These are phyloP conservation scores for Loriculus beryllinus DNA, from an alignment of 2,797 vertebrate genomes.

Conservation along the genomic window DNA sequence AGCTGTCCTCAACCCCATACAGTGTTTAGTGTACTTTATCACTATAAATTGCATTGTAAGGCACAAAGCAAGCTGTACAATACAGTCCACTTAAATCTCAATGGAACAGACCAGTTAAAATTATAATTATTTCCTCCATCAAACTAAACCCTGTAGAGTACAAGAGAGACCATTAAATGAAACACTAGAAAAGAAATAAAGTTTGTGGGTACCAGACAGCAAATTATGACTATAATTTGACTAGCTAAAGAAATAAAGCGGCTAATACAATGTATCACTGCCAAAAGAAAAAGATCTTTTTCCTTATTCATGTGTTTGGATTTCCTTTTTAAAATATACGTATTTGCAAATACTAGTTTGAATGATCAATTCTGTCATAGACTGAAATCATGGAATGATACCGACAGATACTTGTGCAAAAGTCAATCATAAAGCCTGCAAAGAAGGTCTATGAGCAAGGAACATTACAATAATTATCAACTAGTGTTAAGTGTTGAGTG, in stretches of 20 bases:
- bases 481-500: neutral
- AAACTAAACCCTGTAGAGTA: conserved; percentile 30
- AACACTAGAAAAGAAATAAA: conserved; percentile 52
- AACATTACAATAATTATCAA: neutral
- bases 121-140: conserved; percentile 54
- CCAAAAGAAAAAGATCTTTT: neutral
- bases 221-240: conserved; percentile 33
- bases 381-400: neutral
- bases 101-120: conserved; percentile 50
- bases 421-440: neutral
- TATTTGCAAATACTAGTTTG: neutral
- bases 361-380: neutral
- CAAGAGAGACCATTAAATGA: conserved; percentile 55
- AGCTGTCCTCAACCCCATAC: conserved; percentile 27
- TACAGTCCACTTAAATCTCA: neutral
- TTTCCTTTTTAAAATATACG: neutral
- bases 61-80: neutral
- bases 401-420: neutral
- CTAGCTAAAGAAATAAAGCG: conserved; percentile 24
- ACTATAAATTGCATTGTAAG: neutral
- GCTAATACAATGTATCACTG: neutral
- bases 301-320: neutral
- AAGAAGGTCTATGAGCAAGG: neutral
- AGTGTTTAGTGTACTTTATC: conserved; percentile 19
- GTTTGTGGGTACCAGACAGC: conserved; percentile 40